Conservation (phyloP, 1,140 invertebrate genomes). For the Drosophila quadrilineata region DNA sequence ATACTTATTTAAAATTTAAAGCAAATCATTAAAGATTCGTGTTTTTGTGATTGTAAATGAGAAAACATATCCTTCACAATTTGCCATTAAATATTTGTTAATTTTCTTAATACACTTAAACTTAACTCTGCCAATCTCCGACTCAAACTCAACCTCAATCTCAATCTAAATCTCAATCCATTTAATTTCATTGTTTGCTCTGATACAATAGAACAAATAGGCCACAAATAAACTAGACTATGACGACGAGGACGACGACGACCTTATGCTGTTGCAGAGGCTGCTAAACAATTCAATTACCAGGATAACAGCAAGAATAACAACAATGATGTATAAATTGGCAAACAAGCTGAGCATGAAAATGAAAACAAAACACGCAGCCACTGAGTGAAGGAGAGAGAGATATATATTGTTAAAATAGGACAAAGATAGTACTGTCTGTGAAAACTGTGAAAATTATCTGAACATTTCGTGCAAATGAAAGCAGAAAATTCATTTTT, state of each 20-base stretch:
- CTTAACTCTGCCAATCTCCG: not conserved
- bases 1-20: constrained; percentile 15
- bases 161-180: constrained; percentile 10
- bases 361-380: constrained; percentile 66
- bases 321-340: constrained; percentile 37
- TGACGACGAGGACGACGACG: not conserved
- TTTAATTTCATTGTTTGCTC: constrained; percentile 17
- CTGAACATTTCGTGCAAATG: constrained; percentile 65
- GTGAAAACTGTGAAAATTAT: constrained; percentile 71
- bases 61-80: too few species aligned
- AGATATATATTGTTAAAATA: too few species aligned
- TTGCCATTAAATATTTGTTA: not conserved
- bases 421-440: too few species aligned
- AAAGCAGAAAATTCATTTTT: constrained; percentile 68
- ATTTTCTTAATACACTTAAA: not conserved
- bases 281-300: constrained; percentile 66
- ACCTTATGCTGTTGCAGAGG: constrained; percentile 11
- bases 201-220: constrained; percentile 22
- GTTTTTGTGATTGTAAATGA: not conserved
- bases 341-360: constrained; percentile 34
- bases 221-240: constrained; percentile 1
- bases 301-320: constrained; percentile 34
- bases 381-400: constrained; percentile 35
- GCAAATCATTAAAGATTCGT: not conserved
- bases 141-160: constrained; percentile 6